Evolutionary conservation across 2,888 invertebrate species (phyloP), one percentile per base, ranked within the genome.

Genomic region (Tetrapedia diversipes): DNA sequence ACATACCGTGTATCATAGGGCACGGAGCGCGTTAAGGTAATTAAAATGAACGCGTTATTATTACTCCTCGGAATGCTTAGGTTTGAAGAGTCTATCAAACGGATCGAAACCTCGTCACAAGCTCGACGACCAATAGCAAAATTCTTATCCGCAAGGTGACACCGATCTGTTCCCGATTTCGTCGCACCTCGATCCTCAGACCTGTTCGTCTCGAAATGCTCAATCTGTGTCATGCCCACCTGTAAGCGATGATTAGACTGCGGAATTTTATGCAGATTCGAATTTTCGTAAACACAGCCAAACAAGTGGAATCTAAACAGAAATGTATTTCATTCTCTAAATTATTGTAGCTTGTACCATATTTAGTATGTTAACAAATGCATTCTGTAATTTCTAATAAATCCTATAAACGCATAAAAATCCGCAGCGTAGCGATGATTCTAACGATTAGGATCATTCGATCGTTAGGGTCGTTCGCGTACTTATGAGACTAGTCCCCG

Each of bases 401-500:
- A n/a, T n/a, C n/a, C n/a, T n/a, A n/a, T n/a, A n/a, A n/a, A n/a
- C n/a, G n/a, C n/a, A n/a, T n/a, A n/a, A n/a, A n/a, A n/a, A n/a
- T n/a, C n/a, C n/a, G n/a, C n/a, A n/a, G n/a, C n/a, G n/a, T n/a
- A n/a, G n/a, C n/a, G 4, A 49, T 51, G 47, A 63, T 63, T 51
- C 51, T 51, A 51, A 41, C 16, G 45, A 10, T 4, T 61, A 61
- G 56, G 24, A 59, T 71, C 65, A 41, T 16, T n/a, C 29, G 29
- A 43, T 59, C 59, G 43, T 72, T 83, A 84, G 81, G 54, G 70
- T 81, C 71, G 82, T 82, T 81, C 85, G 74, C 80, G 83, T 84
- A 86, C 85, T 86, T 86, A 85, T 64, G 71, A 82, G 45, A 66
- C 68, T 47, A 71, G 41, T 64, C 59, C 54, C 53, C 19, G 59